Base-by-base conservation (phyloP, 64 coral and sea anemone species). In the Montipora cactus region DNA sequence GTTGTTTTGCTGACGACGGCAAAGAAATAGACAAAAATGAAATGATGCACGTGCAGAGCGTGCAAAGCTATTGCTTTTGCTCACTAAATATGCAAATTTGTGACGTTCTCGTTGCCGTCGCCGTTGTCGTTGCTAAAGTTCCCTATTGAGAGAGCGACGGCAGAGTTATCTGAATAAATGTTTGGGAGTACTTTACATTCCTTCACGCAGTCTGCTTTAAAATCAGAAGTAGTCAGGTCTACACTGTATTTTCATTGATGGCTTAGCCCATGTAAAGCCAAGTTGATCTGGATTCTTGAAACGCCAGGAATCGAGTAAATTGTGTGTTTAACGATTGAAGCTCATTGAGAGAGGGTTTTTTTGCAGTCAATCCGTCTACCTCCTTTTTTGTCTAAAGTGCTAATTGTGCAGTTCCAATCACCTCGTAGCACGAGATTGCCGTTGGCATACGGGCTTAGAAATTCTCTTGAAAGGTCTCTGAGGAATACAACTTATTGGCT, bases 381-480 rank as follows among this genome's bases (percentile, higher is more conserved):
- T 11, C 44, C 74, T 28, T 45, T 45, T 77, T 77, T 77, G 28
- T 77, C 74, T 77, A 77, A 45, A 45, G 74, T 77, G 74, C 74
- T 77, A 77, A 77, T 77, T 77, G 80, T 66, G 80, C 80, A 82
- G 59, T 82, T 82, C 4, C 28, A 57, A 57, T 82, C 80, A 59
- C 80, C 59, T 20, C 44, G 64, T 19, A 76, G 76, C 80, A 48
- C 75, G 3, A 82, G 48, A 57, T 82, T 82, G 49, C 23, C 50
- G 18, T 57, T 59, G 51, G 50, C 51, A 20, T 57, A 57, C 9
- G 16, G 19, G 9, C 22, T 82, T 82, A 82, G 80, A 77, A 77
- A 77, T 82, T 59, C 80, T 66, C 59, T 82, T 82, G 80, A 20
- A 57, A 82, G n/a, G 50, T 82, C 59, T 16, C 59, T 66, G 59